Conservation (phyloP, 1,140 invertebrate species). For the Gryllus bimaculatus region DNA sequence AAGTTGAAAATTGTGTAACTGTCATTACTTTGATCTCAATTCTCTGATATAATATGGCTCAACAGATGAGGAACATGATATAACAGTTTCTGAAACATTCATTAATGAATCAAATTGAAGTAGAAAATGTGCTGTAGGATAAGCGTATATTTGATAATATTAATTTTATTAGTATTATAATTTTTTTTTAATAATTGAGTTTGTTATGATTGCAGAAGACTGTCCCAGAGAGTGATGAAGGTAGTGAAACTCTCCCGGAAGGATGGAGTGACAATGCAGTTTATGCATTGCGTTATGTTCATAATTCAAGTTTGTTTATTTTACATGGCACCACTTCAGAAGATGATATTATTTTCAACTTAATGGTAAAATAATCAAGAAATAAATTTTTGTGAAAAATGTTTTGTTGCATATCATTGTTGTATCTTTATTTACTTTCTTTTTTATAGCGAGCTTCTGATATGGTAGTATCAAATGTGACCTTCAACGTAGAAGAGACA, state of each 20-base stretch:
- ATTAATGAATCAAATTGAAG: no score
- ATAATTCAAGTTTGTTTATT: constrained; percentile 52
- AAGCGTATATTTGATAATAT: neutral
- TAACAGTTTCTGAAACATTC: no score
- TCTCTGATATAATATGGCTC: no score
- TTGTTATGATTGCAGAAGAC: constrained; percentile 40
- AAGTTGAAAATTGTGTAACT: no score
- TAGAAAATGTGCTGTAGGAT: no score
- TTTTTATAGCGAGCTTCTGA: constrained; percentile 32
- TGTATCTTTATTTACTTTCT: constrained; percentile 5
- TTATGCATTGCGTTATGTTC: constrained; percentile 56
- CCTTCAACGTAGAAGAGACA: constrained; percentile 34
- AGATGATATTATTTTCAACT: constrained; percentile 50
- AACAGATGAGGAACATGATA: no score
- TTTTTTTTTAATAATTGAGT: neutral
- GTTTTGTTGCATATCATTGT: constrained; percentile 9
- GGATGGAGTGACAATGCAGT: constrained; percentile 50
- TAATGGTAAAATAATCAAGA: constrained; percentile 42
- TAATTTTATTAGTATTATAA: neutral
- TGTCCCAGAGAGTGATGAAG: constrained; percentile 46
- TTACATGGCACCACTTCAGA: constrained; percentile 30
- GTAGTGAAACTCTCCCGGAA: constrained; percentile 55
- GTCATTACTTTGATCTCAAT: no score
- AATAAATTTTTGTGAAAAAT: constrained; percentile 9
- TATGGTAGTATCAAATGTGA: constrained; percentile 33